These are phyloP conservation scores for Myopa tessellatipennis DNA, from an alignment of 2,888 invertebrate species.

Conservation along the genomic window DNA sequence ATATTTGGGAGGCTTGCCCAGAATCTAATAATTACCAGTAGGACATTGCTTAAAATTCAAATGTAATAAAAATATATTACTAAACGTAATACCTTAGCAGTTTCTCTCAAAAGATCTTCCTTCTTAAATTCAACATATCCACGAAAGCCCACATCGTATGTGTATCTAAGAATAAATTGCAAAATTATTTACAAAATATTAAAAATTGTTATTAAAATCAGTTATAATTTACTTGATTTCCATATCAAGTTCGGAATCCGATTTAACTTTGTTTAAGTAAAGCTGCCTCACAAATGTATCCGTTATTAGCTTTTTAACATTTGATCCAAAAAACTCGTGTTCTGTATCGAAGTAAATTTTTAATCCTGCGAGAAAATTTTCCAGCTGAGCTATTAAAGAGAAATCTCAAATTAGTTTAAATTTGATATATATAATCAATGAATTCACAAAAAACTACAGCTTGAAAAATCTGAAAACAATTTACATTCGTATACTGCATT, in stretches of 20 bases:
- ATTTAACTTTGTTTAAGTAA: constrained; percentile 55
- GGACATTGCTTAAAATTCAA: no score
- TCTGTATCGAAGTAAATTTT: constrained; percentile 52
- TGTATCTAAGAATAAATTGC: constrained; percentile 45
- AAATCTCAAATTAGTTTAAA: background rate
- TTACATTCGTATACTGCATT: constrained; percentile 53
- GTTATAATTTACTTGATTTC: constrained; percentile 48
- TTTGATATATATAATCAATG: background rate
- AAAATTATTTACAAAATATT: background rate
- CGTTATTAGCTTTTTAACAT: constrained; percentile 55
- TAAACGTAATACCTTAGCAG: constrained; percentile 49
- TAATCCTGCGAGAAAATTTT: constrained; percentile 52
- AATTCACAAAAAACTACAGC: no score
- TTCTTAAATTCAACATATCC: constrained; percentile 54
- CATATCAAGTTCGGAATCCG: constrained; percentile 47
- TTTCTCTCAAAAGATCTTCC: constrained; percentile 50
- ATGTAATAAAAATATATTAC: background rate
- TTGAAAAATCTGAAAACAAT: background rate
- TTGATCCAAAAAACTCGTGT: constrained; percentile 53
- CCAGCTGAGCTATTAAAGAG: constrained; percentile 49
- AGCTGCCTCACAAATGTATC: constrained; percentile 58
- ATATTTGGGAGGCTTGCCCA: constrained; percentile 50
- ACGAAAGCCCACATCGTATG: constrained; percentile 55
- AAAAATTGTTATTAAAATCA: background rate
- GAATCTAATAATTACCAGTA: constrained; percentile 47